phyloP scores from a whole-genome alignment of 2,797 vertebrate species.

The Alauda arvensis region DNA sequence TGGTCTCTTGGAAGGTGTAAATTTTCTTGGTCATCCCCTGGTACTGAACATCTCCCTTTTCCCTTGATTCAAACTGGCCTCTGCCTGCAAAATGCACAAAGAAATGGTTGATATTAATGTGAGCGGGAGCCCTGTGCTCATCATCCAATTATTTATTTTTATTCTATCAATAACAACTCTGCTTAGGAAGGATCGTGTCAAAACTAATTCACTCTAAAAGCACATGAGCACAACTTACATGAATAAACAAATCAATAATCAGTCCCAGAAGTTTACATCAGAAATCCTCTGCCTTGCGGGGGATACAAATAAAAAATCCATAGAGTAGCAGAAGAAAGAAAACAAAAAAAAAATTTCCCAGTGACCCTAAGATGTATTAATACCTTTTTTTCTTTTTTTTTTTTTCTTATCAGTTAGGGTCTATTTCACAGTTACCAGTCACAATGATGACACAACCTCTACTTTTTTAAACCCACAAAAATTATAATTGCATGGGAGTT shows the following conservation, averaged over 20 bases:
- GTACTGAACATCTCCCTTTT: neutral
- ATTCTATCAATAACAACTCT: neutral
- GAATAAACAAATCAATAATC: neutral
- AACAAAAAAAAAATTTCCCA: neutral
- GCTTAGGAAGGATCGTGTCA: neutral
- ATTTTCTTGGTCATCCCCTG: neutral
- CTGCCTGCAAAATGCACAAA: neutral
- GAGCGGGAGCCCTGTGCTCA: neutral
- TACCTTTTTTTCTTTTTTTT: too few species aligned
- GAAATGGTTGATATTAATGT: neutral
- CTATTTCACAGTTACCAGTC: neutral
- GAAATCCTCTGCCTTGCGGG: neutral
- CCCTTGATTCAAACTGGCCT: neutral
- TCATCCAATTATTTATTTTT: neutral
- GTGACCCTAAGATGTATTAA: neutral
- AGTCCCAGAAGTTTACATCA: neutral
- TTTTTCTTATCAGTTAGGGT: neutral
- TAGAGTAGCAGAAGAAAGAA: neutral
- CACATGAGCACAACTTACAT: neutral
- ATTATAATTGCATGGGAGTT: neutral
- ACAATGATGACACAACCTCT: neutral
- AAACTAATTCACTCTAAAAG: neutral
- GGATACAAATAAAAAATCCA: neutral
- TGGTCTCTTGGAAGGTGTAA: neutral
- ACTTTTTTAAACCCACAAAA: neutral